A percentile compares a stretch with the other conserved stretches of the same genome.
phyloP scores from a whole-genome alignment of 64 coral and sea anemone species.

The Montipora sp. region DNA sequence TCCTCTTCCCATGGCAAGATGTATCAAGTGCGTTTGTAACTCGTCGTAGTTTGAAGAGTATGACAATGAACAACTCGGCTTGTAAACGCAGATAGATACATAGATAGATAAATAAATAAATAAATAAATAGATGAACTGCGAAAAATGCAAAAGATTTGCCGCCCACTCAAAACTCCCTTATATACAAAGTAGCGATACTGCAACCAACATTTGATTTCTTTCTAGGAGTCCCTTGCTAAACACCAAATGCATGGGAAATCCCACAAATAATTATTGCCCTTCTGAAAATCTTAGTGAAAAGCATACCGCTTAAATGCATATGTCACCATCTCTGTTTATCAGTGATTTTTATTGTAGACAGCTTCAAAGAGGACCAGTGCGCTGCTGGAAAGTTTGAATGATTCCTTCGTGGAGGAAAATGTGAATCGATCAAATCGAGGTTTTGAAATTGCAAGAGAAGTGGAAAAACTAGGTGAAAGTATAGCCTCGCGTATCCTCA shows the following conservation, averaged over 20 bases:
- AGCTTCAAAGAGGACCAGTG: slow-evolving; percentile 45
- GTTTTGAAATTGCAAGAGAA: slow-evolving; percentile 37
- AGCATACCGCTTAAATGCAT: neutral
- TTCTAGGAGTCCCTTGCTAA: too few relatives aligned
- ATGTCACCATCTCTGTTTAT: neutral
- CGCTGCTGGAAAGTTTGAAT: slow-evolving; percentile 5
- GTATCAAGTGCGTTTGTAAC: too few relatives aligned
- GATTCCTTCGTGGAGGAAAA: neutral
- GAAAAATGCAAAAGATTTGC: neutral
- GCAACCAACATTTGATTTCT: too few relatives aligned
- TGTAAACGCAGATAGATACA: neutral
- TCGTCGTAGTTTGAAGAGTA: too few relatives aligned
- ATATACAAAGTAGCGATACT: too few relatives aligned
- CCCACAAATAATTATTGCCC: too few relatives aligned
- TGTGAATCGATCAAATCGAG: neutral
- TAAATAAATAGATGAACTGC: neutral
- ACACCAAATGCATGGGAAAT: too few relatives aligned
- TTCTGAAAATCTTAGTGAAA: too few relatives aligned
- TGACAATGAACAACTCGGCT: neutral
- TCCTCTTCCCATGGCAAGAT: too few relatives aligned
- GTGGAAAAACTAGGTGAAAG: slow-evolving; percentile 57
- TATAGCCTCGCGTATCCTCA: slow-evolving; percentile 35
- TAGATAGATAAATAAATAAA: too few relatives aligned
- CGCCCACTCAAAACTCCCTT: neutral
- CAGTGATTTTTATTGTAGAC: slow-evolving; percentile 3